These are phyloP conservation scores for Syngnathus rostellatus DNA, from an alignment of 2,797 vertebrate species.

Conservation along the genomic window DNA sequence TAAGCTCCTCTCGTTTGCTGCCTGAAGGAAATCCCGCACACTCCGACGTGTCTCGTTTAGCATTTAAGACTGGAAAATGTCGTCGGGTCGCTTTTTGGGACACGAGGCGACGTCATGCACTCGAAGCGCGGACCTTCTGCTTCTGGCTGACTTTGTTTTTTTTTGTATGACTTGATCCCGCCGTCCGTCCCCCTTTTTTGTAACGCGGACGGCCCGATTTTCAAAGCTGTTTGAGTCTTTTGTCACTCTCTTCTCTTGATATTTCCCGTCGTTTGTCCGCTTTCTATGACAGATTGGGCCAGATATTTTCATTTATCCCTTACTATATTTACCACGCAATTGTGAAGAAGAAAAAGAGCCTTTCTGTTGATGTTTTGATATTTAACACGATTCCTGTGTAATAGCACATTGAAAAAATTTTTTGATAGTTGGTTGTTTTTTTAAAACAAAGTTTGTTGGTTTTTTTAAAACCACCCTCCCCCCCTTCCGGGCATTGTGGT, in stretches of 20 bases:
- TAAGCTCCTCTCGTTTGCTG: not conserved
- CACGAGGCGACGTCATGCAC: not conserved
- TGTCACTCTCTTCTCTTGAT: constrained; percentile 47
- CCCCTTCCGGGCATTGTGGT: constrained; percentile 51
- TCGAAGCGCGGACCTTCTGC: constrained; percentile 17
- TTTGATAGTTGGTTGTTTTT: constrained; percentile 24
- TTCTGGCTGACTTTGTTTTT: constrained; percentile 22
- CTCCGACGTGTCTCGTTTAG: not conserved
- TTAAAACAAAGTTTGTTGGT: constrained; percentile 15
- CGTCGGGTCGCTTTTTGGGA: not conserved
- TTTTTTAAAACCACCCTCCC: constrained; percentile 16
- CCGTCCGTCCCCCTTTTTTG: constrained; percentile 26
- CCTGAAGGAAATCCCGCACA: not conserved
- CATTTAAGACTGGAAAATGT: not conserved
- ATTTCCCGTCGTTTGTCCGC: constrained; percentile 45
- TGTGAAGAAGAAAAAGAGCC: constrained; percentile 60
- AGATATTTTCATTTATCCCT: constrained; percentile 49
- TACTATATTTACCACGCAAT: constrained; percentile 59
- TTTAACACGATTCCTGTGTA: constrained; percentile 71
- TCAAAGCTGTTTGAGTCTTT: constrained; percentile 33
- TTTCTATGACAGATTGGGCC: constrained; percentile 57
- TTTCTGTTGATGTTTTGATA: constrained; percentile 68
- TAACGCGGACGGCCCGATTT: constrained; percentile 28
- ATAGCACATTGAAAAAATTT: constrained; percentile 50
- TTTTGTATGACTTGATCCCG: constrained; percentile 32